Percentiles rank a stretch among this genome's conserved stretches.
Evolutionary conservation across 2,888 invertebrate genomes (phyloP).

Genomic region (Xestobium rufovillosum): DNA sequence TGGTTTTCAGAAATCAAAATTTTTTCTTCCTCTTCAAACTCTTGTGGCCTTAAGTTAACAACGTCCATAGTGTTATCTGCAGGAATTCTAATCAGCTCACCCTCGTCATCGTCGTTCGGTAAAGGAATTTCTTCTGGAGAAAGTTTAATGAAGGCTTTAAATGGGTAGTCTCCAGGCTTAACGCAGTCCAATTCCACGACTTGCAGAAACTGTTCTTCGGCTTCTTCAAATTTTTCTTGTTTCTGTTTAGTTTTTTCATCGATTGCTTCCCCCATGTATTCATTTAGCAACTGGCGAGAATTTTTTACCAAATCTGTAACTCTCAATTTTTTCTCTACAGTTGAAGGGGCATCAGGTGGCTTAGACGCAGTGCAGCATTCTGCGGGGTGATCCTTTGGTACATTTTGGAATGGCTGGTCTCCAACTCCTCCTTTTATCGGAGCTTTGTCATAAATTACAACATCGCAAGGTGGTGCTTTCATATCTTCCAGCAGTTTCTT

Average conservation of each 20-base stretch:
- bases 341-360: slow-evolving; percentile 23
- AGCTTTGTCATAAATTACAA: slow-evolving; percentile 9
- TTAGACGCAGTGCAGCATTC: slow-evolving; percentile 7
- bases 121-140: slow-evolving; percentile 21
- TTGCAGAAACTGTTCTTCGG: slow-evolving; percentile 28
- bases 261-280: too few species aligned
- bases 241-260: slow-evolving; percentile 26
- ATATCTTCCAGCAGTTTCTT: slow-evolving; percentile 22
- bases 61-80: slow-evolving; percentile 20
- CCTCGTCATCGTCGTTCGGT: slow-evolving; percentile 13
- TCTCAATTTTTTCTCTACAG: slow-evolving; percentile 44
- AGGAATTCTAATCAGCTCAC: slow-evolving; percentile 17
- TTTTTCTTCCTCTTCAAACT: slow-evolving; percentile 4
- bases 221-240: slow-evolving; percentile 30
- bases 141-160: slow-evolving; percentile 13
- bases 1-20: too few species aligned
- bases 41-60: neutral
- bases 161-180: slow-evolving; percentile 18
- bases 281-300: slow-evolving; percentile 35
- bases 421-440: slow-evolving; percentile 21
- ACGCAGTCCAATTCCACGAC: slow-evolving; percentile 24
- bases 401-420: slow-evolving; percentile 27
- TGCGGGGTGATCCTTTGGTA: slow-evolving; percentile 20
- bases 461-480: slow-evolving; percentile 17
- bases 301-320: slow-evolving; percentile 40